phyloP scores from a whole-genome alignment of 2,113 vertebrate species.

The Neotoma lepida region DNA sequence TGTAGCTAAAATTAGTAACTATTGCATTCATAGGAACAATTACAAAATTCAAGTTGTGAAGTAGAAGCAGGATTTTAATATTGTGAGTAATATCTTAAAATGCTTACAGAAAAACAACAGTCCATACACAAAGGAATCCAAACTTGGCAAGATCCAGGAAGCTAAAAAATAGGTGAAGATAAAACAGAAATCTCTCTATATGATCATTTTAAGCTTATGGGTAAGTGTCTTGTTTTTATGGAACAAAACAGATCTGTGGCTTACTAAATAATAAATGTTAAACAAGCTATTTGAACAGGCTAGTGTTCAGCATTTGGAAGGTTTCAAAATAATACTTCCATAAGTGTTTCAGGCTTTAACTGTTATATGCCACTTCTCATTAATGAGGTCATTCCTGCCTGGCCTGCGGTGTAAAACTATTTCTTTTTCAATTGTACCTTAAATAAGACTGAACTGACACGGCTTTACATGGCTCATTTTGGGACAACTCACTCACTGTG shows the following conservation, averaged over 20 bases:
- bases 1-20: slow-evolving; percentile 9
- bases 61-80: slow-evolving; percentile 36
- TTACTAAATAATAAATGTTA: slow-evolving; percentile 12
- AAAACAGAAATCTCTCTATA: background rate
- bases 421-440: background rate
- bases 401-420: background rate
- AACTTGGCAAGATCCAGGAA: background rate
- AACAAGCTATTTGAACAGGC: slow-evolving; percentile 1
- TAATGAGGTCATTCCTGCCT: background rate
- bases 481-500: background rate
- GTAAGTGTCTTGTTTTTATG: slow-evolving; percentile 1
- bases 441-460: background rate
- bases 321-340: slow-evolving; percentile 23
- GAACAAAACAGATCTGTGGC: background rate
- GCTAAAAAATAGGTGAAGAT: background rate
- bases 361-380: background rate
- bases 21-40: background rate
- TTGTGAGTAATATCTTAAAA: background rate
- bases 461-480: background rate
- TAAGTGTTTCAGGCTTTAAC: slow-evolving; percentile 26
- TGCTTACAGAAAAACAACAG: background rate
- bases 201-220: background rate
- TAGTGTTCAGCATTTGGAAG: background rate
- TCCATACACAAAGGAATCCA: background rate
- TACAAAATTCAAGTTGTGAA: background rate